Percentiles rank a stretch among this genome's conserved stretches.
phyloP scores from a whole-genome alignment of 2,888 invertebrate genomes.

The Calliphora vomitoria region DNA sequence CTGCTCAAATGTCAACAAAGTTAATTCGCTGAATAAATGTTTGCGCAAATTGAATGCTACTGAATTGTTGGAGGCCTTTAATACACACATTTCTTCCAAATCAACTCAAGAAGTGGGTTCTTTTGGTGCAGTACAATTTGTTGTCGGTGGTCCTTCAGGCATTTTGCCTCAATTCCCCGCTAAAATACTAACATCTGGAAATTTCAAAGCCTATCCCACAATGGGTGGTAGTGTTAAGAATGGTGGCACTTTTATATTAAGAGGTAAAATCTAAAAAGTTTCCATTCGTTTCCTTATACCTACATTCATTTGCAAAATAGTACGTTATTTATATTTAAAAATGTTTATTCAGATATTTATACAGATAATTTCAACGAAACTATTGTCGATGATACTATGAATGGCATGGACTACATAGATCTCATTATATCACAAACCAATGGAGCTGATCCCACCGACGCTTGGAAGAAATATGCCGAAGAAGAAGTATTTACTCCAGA shows the following conservation, averaged over 20 bases:
- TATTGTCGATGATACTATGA: slow-evolving; percentile 78
- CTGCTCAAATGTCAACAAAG: slow-evolving; percentile 80
- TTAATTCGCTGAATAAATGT: slow-evolving; percentile 82
- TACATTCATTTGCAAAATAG: background rate
- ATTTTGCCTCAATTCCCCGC: slow-evolving; percentile 82
- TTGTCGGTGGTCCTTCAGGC: slow-evolving; percentile 83
- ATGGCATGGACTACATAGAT: slow-evolving; percentile 80
- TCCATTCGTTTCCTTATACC: background rate
- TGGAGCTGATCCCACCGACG: slow-evolving; percentile 80
- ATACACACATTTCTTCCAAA: slow-evolving; percentile 79
- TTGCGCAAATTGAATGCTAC: slow-evolving; percentile 82
- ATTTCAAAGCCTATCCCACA: slow-evolving; percentile 83
- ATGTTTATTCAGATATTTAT: slow-evolving; percentile 78
- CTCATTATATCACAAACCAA: slow-evolving; percentile 81
- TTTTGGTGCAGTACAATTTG: slow-evolving; percentile 81
- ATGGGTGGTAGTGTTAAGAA: slow-evolving; percentile 85
- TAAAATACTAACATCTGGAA: slow-evolving; percentile 79
- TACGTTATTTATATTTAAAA: background rate
- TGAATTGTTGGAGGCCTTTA: slow-evolving; percentile 83
- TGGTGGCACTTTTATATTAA: slow-evolving; percentile 84
- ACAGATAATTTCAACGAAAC: slow-evolving; percentile 81
- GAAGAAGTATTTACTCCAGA: slow-evolving; percentile 79
- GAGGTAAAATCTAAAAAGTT: slow-evolving; percentile 79
- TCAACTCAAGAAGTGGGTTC: slow-evolving; percentile 77
- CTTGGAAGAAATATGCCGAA: slow-evolving; percentile 80